Base-by-base conservation (phyloP, 2,888 invertebrate genomes). In the Drosophila mimica region DNA sequence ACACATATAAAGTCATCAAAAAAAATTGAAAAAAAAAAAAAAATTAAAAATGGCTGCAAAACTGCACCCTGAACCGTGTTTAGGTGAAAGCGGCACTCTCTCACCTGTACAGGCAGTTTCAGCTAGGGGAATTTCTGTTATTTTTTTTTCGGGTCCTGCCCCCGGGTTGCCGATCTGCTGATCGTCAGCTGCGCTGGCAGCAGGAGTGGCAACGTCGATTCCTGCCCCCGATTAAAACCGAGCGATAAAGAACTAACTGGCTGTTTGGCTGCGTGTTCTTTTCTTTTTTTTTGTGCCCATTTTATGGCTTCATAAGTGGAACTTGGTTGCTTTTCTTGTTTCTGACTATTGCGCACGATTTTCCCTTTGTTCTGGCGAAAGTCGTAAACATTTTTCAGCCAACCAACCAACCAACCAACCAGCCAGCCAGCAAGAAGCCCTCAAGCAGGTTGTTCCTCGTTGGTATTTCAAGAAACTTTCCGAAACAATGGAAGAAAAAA, bases 241-340 rank as follows among this genome's bases (percentile, higher is more conserved):
- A 61, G 30, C 69, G 81, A 74, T 75, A 76, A 68, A 69, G 40
- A 68, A 51, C 68, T 68, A 68, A 73, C 67, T 70, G 75, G 63
- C 68, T 76, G 62, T 56, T 57, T 67, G 63, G 60, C 69, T 65
- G 74, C 74, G 71, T 79, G 70, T 74, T 70, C 34, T 68, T 52
- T 25, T 36, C n/a, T 20, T 36, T 20, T 20, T 68, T 69, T 66
- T 48, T 65, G 63, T 58, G 60, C 74, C 61, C 60, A 62, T 76
- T 89, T 88, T 90, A 88, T 88, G 89, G 65, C 87, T 90, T 88
- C 90, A 90, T 88, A 88, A 88, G 87, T 88, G 83, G 80, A 88
- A 89, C 87, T 82, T 74, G 83, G 83, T 66, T 83, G 83, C 85
- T 73, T 79, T 84, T 79, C 68, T 57, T 64, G 59, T 79, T 79